Conservation (phyloP, 2,888 invertebrate genomes). For the Drosophila fulvimacula region DNA sequence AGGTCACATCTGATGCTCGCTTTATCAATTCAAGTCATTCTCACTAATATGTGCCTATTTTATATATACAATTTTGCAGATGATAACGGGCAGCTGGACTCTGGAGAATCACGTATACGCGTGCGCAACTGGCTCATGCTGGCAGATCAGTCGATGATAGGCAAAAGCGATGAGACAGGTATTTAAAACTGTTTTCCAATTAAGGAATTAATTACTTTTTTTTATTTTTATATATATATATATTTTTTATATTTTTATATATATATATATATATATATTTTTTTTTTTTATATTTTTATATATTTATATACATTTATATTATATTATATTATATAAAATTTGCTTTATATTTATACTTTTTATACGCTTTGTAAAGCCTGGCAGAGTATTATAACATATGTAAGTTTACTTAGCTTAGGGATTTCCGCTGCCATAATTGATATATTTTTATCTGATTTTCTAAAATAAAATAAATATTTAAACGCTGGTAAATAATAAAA, state of each 20-base stretch:
- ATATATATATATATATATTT: not conserved
- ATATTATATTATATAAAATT: no score
- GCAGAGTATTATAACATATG: not conserved
- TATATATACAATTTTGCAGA: constrained; percentile 52
- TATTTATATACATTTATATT: constrained; percentile 1
- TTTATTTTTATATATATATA: not conserved
- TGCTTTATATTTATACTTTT: not conserved
- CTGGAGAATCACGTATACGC: constrained; percentile 82
- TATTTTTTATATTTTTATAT: constrained; percentile 2
- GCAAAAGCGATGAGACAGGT: constrained; percentile 74
- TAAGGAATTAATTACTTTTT: constrained; percentile 10
- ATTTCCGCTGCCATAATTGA: not conserved
- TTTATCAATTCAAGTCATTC: not conserved
- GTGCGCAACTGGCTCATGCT: constrained; percentile 85
- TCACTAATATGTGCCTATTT: constrained; percentile 46
- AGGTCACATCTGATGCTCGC: not conserved
- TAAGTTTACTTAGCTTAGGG: not conserved
- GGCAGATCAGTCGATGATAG: constrained; percentile 83
- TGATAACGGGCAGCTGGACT: constrained; percentile 54
- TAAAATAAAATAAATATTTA: no score
- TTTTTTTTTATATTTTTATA: constrained; percentile 15
- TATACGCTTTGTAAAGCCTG: not conserved
- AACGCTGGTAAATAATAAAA: no score
- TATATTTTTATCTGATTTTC: no score
- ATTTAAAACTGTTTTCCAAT: constrained; percentile 42